Evolutionary conservation across 2,797 vertebrate species (phyloP).

Genomic region (Phataginus tetradactyla): DNA sequence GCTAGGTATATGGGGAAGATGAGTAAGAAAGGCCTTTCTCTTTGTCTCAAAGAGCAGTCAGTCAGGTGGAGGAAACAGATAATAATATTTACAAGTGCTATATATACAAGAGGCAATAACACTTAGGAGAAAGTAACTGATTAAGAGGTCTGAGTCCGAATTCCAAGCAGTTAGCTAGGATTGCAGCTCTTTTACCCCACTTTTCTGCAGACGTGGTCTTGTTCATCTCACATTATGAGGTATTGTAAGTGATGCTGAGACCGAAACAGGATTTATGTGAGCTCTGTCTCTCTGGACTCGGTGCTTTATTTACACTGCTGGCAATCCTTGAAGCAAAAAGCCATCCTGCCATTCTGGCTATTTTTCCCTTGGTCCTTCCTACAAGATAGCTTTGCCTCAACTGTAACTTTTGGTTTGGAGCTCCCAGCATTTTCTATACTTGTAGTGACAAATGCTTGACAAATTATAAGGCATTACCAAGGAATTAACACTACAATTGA

Average conservation of each 20-base stretch:
- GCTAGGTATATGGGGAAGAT: not conserved
- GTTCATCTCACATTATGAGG: not conserved
- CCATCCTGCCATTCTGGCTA: not conserved
- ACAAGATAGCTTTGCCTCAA: not conserved
- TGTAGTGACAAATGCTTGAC: not conserved
- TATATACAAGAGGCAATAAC: not conserved
- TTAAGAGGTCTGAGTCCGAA: not conserved
- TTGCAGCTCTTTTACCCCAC: not conserved
- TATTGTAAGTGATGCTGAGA: not conserved
- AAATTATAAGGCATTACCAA: not conserved
- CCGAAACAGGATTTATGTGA: not conserved
- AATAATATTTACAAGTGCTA: not conserved
- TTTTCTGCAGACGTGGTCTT: not conserved
- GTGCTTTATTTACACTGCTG: not conserved
- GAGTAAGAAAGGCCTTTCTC: not conserved
- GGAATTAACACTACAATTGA: not conserved
- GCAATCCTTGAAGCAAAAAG: not conserved
- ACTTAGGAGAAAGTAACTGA: not conserved
- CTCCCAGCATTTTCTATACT: not conserved
- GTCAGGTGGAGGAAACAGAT: not conserved
- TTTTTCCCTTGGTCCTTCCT: not conserved
- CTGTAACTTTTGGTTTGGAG: not conserved
- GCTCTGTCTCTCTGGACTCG: not conserved
- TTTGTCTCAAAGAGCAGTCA: not conserved
- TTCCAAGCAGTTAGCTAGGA: not conserved